A percentile compares a stretch with the other conserved stretches of the same genome.
phyloP scores from a whole-genome alignment of 2,797 vertebrate genomes.

The Microchirus variegatus region DNA sequence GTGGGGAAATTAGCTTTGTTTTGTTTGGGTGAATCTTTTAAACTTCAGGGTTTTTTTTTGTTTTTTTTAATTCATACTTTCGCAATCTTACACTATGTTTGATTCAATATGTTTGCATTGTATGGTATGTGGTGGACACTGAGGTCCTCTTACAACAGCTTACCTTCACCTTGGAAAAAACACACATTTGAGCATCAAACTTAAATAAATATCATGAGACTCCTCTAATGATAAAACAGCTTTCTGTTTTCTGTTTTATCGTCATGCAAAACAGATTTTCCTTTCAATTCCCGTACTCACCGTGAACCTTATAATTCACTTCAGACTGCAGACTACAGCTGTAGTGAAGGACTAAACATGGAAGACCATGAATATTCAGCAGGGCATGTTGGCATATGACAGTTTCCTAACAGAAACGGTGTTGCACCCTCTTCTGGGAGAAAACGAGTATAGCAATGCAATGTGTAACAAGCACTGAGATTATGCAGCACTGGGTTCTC shows the following conservation, averaged over 20 bases:
- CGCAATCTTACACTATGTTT: too few relatives aligned
- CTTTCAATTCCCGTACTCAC: too few relatives aligned
- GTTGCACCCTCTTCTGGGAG: slow-evolving; percentile 76
- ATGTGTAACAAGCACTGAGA: neutral
- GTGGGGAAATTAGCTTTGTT: too few relatives aligned
- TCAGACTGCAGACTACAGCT: too few relatives aligned
- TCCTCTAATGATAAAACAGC: neutral
- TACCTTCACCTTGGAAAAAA: too few relatives aligned
- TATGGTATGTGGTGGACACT: too few relatives aligned
- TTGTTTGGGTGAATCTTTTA: too few relatives aligned
- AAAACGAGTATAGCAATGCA: slow-evolving; percentile 37
- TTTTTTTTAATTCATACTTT: too few relatives aligned
- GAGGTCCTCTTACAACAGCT: too few relatives aligned
- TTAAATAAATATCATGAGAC: neutral
- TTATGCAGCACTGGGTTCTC: neutral
- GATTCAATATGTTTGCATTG: too few relatives aligned
- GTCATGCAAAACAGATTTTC: slow-evolving; percentile 1
- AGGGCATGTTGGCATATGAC: neutral
- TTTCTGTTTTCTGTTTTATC: neutral
- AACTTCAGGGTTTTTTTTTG: too few relatives aligned
- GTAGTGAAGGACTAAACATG: slow-evolving; percentile 4
- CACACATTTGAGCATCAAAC: neutral
- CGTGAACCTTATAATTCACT: too few relatives aligned
- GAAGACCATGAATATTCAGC: slow-evolving; percentile 1
- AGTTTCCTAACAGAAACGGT: slow-evolving; percentile 26